Evolutionary conservation across 1,140 invertebrate species (phyloP).

Genomic region (Aphelinus atriplicis): DNA sequence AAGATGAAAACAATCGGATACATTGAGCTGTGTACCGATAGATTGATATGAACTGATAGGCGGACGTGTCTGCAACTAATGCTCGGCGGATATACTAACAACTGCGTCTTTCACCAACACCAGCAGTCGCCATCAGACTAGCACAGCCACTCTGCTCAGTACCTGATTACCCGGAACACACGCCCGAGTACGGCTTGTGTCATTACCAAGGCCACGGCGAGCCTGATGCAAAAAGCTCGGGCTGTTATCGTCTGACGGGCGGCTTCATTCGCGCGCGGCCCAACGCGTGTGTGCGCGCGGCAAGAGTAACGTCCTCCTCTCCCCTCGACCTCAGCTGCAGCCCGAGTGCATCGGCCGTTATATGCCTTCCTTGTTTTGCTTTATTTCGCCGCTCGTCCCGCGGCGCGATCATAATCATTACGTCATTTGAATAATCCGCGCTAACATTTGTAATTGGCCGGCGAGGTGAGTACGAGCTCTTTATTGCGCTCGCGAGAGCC

Average conservation of each 20-base stretch:
- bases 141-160: no score
- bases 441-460: not conserved
- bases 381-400: not conserved
- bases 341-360: not conserved
- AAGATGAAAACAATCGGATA: no score
- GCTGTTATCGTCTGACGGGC: no score
- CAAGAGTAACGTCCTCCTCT: conserved; percentile 10
- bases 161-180: not conserved
- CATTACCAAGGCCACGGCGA: no score
- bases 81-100: no score
- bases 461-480: not conserved
- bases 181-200: not conserved
- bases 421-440: conserved; percentile 23
- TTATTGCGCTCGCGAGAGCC: not conserved
- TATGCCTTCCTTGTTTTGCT: not conserved
- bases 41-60: no score
- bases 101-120: no score
- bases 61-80: no score
- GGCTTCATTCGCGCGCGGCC: no score
- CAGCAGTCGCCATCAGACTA: no score
- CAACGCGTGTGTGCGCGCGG: not conserved
- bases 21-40: no score
- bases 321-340: not conserved
- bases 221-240: no score
- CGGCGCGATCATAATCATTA: not conserved